Conservation (phyloP, 2,888 invertebrate species). For the Osedax fenrisi region DNA sequence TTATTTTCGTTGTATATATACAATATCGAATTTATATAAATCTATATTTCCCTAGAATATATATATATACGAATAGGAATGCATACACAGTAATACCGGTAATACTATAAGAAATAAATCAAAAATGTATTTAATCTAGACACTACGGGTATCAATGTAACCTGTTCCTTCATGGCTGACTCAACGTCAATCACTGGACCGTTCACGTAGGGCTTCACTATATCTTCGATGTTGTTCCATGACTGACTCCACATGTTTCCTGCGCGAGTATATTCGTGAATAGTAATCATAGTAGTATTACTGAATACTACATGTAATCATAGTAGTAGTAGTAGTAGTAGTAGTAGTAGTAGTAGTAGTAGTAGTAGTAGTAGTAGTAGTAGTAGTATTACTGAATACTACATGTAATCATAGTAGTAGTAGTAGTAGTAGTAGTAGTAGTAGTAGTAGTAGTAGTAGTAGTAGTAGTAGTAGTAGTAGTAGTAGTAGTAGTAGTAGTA, state of each 20-base stretch:
- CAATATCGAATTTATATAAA: no score
- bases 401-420: background rate
- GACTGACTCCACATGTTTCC: conserved; percentile 55
- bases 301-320: background rate
- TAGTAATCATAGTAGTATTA: background rate
- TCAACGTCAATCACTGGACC: conserved; percentile 65
- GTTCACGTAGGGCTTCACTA: conserved; percentile 58
- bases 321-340: background rate
- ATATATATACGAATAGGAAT: no score
- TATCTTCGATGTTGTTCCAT: conserved; percentile 45
- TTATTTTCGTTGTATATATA: no score
- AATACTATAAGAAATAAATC: no score
- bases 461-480: background rate
- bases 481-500: background rate
- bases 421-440: background rate
- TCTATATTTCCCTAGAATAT: no score
- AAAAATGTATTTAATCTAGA: no score
- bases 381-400: background rate
- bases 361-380: background rate
- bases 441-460: background rate
- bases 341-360: background rate
- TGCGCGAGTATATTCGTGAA: conserved; percentile 41
- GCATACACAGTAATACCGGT: no score
- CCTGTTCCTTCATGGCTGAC: conserved; percentile 57
- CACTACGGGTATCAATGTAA: no score